Percentiles rank a stretch among this genome's conserved stretches.
Conservation (phyloP, 2,888 invertebrate genomes). For the Homarus gammarus region DNA sequence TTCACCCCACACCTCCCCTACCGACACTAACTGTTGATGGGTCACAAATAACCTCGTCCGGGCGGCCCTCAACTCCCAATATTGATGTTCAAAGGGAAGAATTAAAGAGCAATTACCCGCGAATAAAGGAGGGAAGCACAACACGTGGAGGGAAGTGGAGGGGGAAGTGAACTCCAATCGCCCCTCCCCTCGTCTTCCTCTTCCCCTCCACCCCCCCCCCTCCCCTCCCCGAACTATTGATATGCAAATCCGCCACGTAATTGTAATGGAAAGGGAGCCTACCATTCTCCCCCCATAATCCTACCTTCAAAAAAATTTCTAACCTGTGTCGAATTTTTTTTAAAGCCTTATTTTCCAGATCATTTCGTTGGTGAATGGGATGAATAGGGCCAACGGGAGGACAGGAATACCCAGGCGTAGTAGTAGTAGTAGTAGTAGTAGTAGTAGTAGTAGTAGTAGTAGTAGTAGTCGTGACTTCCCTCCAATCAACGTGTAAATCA, state of each 20-base stretch:
- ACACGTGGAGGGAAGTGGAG: background rate
- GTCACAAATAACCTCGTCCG: background rate
- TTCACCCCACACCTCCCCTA: background rate
- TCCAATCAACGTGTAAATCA: no score
- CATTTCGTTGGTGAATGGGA: background rate
- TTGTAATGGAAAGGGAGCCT: conserved; percentile 9
- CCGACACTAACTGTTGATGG: background rate
- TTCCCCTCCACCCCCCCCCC: background rate
- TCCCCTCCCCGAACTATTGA: background rate
- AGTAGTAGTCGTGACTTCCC: no score
- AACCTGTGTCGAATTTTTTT: background rate
- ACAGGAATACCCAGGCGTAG: no score
- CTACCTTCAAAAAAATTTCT: background rate
- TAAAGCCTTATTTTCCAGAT: background rate
- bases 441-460: no score
- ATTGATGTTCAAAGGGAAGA: background rate
- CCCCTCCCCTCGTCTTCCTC: no score
- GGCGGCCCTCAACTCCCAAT: background rate
- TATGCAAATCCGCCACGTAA: background rate
- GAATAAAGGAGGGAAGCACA: background rate
- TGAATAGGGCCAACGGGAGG: background rate
- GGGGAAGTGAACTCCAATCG: background rate
- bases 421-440: no score
- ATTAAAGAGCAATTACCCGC: background rate
- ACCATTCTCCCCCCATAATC: background rate